These are phyloP conservation scores for Drosophila rubida DNA, from an alignment of 2,888 invertebrate species.

Conservation along the genomic window DNA sequence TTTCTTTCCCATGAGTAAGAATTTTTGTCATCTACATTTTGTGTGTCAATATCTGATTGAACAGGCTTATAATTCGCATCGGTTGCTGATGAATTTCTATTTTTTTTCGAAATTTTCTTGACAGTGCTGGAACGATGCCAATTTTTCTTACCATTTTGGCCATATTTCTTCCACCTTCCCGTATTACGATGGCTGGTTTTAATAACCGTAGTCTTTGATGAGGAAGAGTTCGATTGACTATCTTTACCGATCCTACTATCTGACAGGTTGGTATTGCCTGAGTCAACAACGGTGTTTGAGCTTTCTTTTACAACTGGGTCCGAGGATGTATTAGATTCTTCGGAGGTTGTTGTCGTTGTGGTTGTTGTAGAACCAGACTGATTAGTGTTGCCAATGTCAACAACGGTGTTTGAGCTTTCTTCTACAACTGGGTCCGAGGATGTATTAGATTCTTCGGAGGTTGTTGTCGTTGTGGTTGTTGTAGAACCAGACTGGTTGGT, in stretches of 20 bases:
- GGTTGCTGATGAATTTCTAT: too few species aligned
- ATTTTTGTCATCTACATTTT: background rate
- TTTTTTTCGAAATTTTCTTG: background rate
- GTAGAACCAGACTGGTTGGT: conserved; percentile 12
- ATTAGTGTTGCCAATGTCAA: background rate
- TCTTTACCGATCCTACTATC: background rate
- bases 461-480: conserved; percentile 12
- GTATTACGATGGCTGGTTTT: background rate
- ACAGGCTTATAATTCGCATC: background rate
- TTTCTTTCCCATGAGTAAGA: background rate
- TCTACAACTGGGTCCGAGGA: background rate
- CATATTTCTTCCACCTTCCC: background rate
- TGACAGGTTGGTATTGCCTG: conserved; percentile 3
- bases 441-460: conserved; percentile 8
- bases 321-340: background rate
- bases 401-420: background rate
- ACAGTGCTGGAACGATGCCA: background rate
- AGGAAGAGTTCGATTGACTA: background rate
- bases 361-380: conserved; percentile 5
- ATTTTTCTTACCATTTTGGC: background rate
- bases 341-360: conserved; percentile 8
- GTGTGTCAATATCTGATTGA: background rate
- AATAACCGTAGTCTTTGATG: background rate
- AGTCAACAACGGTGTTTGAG: background rate
- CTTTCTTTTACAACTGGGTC: background rate